phyloP scores from a whole-genome alignment of 2,113 vertebrate species.

The Murina feae region DNA sequence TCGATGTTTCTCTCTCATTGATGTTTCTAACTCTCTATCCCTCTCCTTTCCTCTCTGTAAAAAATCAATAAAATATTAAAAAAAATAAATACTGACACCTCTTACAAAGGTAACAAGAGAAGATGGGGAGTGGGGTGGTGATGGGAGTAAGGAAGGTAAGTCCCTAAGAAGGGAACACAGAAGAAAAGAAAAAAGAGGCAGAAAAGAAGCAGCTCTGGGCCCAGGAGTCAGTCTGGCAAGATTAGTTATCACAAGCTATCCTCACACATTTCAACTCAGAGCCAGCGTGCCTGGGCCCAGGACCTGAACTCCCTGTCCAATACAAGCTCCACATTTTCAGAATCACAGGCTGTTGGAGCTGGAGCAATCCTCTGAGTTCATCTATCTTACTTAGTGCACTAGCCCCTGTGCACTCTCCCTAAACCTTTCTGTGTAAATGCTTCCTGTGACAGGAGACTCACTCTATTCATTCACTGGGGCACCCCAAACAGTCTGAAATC shows the following conservation, averaged over 20 bases:
- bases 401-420: not conserved
- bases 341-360: not conserved
- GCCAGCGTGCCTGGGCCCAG: not conserved
- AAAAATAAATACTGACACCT: not conserved
- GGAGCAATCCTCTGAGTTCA: not conserved
- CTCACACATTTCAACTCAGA: not conserved
- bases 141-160: not conserved
- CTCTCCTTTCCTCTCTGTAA: too few species aligned
- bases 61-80: too few species aligned
- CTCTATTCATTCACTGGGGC: not conserved
- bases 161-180: not conserved
- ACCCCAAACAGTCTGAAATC: not conserved
- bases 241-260: not conserved
- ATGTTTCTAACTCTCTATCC: too few species aligned
- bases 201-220: not conserved
- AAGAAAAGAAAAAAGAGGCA: not conserved
- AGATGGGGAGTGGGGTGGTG: not conserved
- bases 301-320: not conserved
- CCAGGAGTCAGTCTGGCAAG: not conserved
- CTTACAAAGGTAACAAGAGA: not conserved
- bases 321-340: not conserved
- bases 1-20: too few species aligned
- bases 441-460: not conserved
- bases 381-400: not conserved
- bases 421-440: not conserved